Conservation (phyloP, 30 jellyfish, hydroid and myxozoan species). For the Hydractinia symbiolongicarpus region DNA sequence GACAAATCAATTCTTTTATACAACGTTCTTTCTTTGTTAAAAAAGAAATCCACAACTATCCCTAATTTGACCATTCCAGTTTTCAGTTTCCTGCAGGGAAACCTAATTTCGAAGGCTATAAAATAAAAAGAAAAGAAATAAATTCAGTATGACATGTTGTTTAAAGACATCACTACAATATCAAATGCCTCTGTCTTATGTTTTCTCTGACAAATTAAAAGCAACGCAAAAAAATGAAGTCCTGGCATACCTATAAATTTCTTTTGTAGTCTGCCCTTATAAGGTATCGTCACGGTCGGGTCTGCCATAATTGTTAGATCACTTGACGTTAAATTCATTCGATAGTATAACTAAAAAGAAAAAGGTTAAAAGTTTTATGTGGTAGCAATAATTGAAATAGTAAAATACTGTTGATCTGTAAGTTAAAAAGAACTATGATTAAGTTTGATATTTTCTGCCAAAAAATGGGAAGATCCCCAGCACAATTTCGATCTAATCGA, state of each 20-base stretch:
- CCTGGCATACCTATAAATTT: constrained; percentile 1
- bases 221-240: background rate
- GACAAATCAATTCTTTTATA: constrained; percentile 13
- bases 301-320: constrained; percentile 1
- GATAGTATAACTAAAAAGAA: constrained; percentile 8
- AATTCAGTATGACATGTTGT: background rate
- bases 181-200: no score
- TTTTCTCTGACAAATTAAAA: no score
- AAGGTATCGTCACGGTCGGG: constrained; percentile 17
- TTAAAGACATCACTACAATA: no score
- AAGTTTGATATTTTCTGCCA: no score
- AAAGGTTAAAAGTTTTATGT: background rate
- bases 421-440: no score
- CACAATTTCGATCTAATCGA: no score
- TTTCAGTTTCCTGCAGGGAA: constrained; percentile 7
- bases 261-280: constrained; percentile 11
- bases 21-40: background rate
- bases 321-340: constrained; percentile 17
- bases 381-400: no score
- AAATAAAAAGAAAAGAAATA: background rate
- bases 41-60: background rate
- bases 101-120: constrained; percentile 9
- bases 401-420: no score
- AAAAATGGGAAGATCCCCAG: no score
- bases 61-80: constrained; percentile 15